phyloP scores from a whole-genome alignment of 2,888 invertebrate species.

The Drosophila paramelanica region DNA sequence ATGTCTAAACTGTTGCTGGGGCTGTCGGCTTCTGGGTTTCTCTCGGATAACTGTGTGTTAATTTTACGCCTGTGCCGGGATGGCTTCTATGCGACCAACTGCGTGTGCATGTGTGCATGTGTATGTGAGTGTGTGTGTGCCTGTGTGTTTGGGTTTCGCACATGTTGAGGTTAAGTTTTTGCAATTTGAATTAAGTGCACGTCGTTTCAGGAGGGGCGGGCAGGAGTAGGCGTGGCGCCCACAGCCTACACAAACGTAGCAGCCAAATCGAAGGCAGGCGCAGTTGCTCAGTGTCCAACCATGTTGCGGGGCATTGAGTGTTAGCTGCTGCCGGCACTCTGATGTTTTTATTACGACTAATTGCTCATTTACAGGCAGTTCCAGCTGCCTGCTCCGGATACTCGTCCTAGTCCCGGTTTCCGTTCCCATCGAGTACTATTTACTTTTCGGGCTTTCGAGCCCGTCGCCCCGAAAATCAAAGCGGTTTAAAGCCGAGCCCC shows the following conservation, averaged over 20 bases:
- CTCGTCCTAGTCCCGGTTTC: neutral
- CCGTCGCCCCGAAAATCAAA: slow-evolving; percentile 33
- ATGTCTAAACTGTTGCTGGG: slow-evolving; percentile 53
- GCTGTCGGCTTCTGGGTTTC: slow-evolving; percentile 34
- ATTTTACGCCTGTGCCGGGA: slow-evolving; percentile 53
- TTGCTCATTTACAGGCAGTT: slow-evolving; percentile 72
- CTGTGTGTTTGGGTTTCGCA: slow-evolving; percentile 39
- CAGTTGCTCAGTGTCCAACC: slow-evolving; percentile 11
- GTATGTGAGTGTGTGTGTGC: slow-evolving; percentile 12
- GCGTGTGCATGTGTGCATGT: slow-evolving; percentile 12
- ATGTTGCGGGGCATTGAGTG: slow-evolving; percentile 39
- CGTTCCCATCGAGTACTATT: slow-evolving; percentile 15
- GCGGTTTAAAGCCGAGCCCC: slow-evolving; percentile 32
- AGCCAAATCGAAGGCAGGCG: neutral
- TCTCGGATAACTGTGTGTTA: slow-evolving; percentile 66
- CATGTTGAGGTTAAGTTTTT: slow-evolving; percentile 70
- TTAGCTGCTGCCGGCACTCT: slow-evolving; percentile 41
- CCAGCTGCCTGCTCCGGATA: slow-evolving; percentile 8
- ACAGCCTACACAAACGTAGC: neutral
- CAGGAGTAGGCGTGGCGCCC: neutral
- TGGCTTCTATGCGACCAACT: neutral
- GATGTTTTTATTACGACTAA: slow-evolving; percentile 77
- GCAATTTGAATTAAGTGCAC: slow-evolving; percentile 78
- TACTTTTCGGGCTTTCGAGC: slow-evolving; percentile 10
- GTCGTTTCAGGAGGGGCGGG: slow-evolving; percentile 33